Evolutionary conservation across 2,888 invertebrate species (phyloP).

Genomic region (Acronicta aceris): DNA sequence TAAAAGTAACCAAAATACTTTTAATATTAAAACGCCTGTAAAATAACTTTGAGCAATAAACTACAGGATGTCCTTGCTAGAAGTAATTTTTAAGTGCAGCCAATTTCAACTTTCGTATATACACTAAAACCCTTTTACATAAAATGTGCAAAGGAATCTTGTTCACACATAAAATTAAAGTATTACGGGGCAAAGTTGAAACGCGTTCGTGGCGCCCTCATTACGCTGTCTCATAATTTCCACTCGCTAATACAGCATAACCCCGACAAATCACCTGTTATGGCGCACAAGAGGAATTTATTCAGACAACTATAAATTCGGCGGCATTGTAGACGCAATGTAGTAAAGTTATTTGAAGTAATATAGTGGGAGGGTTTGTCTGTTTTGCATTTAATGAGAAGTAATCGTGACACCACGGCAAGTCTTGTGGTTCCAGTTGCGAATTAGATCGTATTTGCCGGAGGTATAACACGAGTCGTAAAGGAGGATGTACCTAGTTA

Average conservation of each 20-base stretch:
- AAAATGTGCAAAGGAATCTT: conserved; percentile 60
- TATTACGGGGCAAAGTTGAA: conserved; percentile 62
- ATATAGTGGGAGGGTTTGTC: conserved; percentile 17
- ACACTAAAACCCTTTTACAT: conserved; percentile 60
- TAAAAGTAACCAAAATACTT: conserved; percentile 37
- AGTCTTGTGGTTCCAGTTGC: background rate
- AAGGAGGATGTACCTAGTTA: no score
- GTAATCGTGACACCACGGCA: background rate
- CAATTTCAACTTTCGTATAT: conserved; percentile 55
- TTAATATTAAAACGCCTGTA: conserved; percentile 53
- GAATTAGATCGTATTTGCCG: background rate
- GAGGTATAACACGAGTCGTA: background rate
- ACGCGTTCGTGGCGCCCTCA: conserved; percentile 59
- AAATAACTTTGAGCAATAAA: conserved; percentile 57
- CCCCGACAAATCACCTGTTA: conserved; percentile 67
- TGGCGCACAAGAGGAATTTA: conserved; percentile 54
- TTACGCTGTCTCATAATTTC: conserved; percentile 72
- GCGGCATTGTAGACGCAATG: conserved; percentile 34
- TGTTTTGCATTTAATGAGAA: conserved; percentile 18
- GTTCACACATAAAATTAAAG: conserved; percentile 63
- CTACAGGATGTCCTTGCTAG: conserved; percentile 47
- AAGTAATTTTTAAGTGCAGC: conserved; percentile 57
- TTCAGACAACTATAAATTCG: conserved; percentile 55
- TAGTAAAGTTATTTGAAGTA: conserved; percentile 17
- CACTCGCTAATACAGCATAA: conserved; percentile 67